Conservation (phyloP, 2,113 vertebrate species). For the Setophaga kirtlandii region DNA sequence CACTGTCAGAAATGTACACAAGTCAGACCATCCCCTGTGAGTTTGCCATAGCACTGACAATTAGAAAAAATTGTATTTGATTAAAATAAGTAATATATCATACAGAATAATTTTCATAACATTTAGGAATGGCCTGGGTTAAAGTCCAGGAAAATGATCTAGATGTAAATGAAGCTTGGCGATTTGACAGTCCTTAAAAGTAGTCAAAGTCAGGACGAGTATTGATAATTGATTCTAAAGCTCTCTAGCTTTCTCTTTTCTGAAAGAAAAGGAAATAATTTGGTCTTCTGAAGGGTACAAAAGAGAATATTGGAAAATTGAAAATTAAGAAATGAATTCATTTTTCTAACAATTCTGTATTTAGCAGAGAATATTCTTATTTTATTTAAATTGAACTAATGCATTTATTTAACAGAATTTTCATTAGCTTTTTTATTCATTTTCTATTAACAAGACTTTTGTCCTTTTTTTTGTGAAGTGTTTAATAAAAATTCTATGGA, state of each 20-base stretch:
- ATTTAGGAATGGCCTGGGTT: not conserved
- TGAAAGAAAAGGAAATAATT: not conserved
- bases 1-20: constrained; percentile 92
- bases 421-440: not conserved
- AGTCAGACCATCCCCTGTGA: constrained; percentile 90
- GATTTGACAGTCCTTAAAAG: not conserved
- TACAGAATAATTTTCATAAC: constrained; percentile 17
- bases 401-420: not conserved
- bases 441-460: not conserved
- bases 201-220: not conserved
- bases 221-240: not conserved
- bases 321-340: not conserved
- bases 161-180: not conserved
- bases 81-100: constrained; percentile 78
- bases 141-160: not conserved
- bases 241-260: not conserved
- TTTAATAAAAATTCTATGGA: not conserved
- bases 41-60: constrained; percentile 79
- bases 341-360: not conserved
- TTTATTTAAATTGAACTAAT: not conserved
- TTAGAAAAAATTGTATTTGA: constrained; percentile 78
- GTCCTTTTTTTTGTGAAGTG: not conserved
- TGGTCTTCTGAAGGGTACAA: not conserved
- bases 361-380: not conserved
- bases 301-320: not conserved